A percentile compares a stretch with the other conserved stretches of the same genome.
These are phyloP conservation scores for Desmodus rotundus DNA, from an alignment of 2,113 vertebrate genomes.

Conservation along the genomic window DNA sequence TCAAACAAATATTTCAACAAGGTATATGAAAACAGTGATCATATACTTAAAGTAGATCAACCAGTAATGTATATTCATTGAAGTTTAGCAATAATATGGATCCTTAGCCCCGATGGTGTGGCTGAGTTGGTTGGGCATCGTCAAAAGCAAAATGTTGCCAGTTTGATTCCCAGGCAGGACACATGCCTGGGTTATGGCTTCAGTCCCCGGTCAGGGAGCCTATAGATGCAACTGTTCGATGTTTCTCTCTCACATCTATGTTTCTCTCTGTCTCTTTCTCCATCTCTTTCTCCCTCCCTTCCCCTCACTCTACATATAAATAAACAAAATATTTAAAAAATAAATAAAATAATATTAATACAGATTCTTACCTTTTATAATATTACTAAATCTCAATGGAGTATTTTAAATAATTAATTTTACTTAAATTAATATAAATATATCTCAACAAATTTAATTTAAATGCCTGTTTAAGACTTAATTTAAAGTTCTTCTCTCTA, in stretches of 20 bases:
- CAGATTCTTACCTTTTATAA: neutral
- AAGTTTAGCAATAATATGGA: neutral
- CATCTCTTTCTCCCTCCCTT: no score
- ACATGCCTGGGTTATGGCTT: no score
- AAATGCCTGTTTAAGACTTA: constrained; percentile 42
- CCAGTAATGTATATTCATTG: neutral
- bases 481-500: constrained; percentile 54
- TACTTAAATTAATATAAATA: constrained; percentile 33
- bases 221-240: no score
- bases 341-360: neutral
- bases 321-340: no score
- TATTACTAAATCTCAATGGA: constrained; percentile 22
- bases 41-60: neutral
- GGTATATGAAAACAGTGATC: constrained; percentile 29
- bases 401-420: constrained; percentile 45
- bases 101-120: neutral
- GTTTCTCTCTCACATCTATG: no score
- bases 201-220: no score
- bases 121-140: no score
- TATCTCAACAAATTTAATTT: constrained; percentile 52
- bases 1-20: constrained; percentile 14
- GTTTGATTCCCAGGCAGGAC: no score
- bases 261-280: no score
- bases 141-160: no score
- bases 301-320: no score